Percentiles rank a stretch among this genome's conserved stretches.
phyloP scores from a whole-genome alignment of 2,113 vertebrate genomes.

The Lipotes vexillifer region DNA sequence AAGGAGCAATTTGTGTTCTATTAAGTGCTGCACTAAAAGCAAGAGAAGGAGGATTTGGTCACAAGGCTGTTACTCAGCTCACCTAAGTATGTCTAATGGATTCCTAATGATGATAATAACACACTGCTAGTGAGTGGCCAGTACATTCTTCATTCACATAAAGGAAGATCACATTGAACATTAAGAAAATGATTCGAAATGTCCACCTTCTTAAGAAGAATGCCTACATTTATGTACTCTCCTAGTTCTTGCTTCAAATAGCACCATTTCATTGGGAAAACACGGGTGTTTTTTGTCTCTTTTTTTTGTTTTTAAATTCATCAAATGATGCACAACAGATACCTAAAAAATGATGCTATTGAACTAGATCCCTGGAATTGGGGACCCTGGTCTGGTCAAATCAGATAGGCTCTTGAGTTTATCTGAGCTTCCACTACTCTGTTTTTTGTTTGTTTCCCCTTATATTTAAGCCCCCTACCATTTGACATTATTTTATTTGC shows the following conservation, averaged over 20 bases:
- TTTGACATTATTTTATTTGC: not conserved
- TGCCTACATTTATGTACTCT: not conserved
- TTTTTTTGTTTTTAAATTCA: not conserved
- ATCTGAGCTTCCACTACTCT: not conserved
- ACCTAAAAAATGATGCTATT: not conserved
- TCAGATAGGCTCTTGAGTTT: not conserved
- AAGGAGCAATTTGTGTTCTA: slow-evolving; percentile 38
- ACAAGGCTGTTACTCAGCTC: slow-evolving; percentile 69
- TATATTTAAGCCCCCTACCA: not conserved
- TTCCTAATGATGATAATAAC: slow-evolving; percentile 78
- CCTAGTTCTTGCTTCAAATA: not conserved
- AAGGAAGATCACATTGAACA: slow-evolving; percentile 55
- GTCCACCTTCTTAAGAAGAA: not conserved
- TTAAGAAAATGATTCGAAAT: slow-evolving; percentile 56
- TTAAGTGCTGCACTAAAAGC: slow-evolving; percentile 68
- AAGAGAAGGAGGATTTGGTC: slow-evolving; percentile 68
- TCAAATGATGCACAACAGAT: not conserved
- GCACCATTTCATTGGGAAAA: not conserved
- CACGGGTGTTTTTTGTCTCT: not conserved
- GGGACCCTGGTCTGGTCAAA: not conserved
- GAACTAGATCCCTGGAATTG: not conserved
- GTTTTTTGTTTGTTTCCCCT: not conserved
- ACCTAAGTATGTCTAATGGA: slow-evolving; percentile 74
- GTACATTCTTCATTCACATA: slow-evolving; percentile 51
- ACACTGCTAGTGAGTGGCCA: slow-evolving; percentile 61